phyloP scores from a whole-genome alignment of 2,888 invertebrate species.

The Mycalesis mineus region DNA sequence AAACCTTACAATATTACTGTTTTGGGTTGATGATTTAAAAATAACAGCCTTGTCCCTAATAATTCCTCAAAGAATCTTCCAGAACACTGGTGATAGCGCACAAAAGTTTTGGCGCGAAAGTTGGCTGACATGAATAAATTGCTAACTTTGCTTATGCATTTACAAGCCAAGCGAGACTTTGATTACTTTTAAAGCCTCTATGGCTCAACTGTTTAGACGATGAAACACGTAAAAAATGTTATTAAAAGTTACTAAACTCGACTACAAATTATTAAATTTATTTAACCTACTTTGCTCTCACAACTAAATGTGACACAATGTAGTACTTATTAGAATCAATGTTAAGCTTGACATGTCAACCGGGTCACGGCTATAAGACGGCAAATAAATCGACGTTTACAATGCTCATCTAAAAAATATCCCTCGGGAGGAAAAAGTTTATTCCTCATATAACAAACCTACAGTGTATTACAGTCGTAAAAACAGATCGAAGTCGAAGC shows the following conservation, averaged over 20 bases:
- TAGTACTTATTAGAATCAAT: no score
- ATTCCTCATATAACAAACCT: background rate
- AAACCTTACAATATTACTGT: no score
- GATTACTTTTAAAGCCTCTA: background rate
- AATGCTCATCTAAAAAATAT: no score
- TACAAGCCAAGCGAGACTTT: background rate
- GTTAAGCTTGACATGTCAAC: no score
- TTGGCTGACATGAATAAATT: background rate
- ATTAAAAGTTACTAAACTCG: no score
- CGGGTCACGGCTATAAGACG: no score
- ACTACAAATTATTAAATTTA: no score
- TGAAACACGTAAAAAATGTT: no score
- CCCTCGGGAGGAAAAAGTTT: background rate
- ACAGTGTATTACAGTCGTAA: background rate
- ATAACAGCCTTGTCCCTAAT: background rate
- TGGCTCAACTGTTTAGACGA: background rate
- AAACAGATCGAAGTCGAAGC: slow-evolving; percentile 1
- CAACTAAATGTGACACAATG: no score
- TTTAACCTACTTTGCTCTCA: no score
- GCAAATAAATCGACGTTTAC: no score
- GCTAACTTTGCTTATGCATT: slow-evolving; percentile 2
- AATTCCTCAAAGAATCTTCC: background rate
- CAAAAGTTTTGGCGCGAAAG: background rate
- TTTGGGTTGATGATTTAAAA: no score
- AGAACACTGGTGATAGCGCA: background rate